These are phyloP conservation scores for Podargus strigoides DNA, from an alignment of 2,797 vertebrate genomes.

Conservation along the genomic window DNA sequence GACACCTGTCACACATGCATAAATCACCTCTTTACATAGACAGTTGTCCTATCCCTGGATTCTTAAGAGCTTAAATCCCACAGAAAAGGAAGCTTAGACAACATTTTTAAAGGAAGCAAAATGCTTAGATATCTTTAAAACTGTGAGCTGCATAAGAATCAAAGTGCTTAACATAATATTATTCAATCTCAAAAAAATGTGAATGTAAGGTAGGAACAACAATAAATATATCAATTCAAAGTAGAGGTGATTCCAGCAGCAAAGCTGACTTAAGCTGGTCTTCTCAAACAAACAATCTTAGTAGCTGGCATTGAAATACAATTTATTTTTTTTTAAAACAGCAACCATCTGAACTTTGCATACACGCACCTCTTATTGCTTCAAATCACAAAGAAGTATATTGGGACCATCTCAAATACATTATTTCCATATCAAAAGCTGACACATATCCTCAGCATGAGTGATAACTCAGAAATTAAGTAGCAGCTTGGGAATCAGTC, in stretches of 20 bases:
- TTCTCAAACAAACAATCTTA: neutral
- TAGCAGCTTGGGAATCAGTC: neutral
- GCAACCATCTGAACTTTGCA: neutral
- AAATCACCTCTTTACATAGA: neutral
- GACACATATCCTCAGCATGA: neutral
- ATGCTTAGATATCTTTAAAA: neutral
- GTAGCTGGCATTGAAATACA: neutral
- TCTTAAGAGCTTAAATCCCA: neutral
- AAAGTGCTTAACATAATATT: neutral
- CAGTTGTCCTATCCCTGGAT: neutral
- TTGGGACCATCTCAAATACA: neutral
- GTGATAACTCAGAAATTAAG: neutral
- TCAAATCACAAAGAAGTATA: neutral
- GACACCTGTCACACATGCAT: neutral
- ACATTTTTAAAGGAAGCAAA: neutral
- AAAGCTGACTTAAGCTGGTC: neutral
- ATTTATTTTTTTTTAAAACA: neutral
- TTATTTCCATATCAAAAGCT: neutral
- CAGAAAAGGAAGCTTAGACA: neutral
- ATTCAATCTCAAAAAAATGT: neutral
- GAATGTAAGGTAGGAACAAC: neutral
- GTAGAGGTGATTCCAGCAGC: neutral
- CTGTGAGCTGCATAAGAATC: neutral
- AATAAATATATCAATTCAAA: neutral
- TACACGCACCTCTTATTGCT: neutral